These are phyloP conservation scores for Morbakka virulenta DNA, from an alignment of 30 jellyfish, hydroid and myxozoan genomes.

Conservation along the genomic window DNA sequence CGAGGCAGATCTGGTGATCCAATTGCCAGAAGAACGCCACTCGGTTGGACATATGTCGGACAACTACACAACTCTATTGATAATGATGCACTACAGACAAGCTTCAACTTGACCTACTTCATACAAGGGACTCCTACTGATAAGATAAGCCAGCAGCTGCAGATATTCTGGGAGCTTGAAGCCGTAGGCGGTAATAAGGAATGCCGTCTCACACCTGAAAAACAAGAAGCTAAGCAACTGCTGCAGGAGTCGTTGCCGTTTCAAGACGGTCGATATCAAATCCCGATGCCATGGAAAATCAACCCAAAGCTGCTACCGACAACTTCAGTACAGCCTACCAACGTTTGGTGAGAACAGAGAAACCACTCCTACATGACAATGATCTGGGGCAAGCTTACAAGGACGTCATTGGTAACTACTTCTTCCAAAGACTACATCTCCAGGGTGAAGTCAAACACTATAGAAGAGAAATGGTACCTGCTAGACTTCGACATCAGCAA, in stretches of 20 bases:
- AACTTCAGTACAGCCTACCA: background rate
- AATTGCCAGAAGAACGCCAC: slow-evolving; percentile 33
- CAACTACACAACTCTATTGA: too few species aligned
- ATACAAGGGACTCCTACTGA: too few species aligned
- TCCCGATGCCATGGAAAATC: slow-evolving; percentile 25
- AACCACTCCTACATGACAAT: background rate
- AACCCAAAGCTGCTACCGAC: background rate
- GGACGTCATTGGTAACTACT: background rate
- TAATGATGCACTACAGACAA: too few species aligned
- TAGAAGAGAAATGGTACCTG: background rate
- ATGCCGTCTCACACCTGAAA: too few species aligned
- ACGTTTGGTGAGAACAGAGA: background rate
- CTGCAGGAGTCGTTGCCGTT: too few species aligned
- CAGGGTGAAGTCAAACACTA: background rate
- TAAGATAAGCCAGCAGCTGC: too few species aligned
- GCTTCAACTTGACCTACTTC: too few species aligned
- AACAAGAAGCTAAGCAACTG: too few species aligned
- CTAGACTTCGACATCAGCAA: slow-evolving; percentile 21
- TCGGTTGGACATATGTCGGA: slow-evolving; percentile 27
- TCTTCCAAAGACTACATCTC: background rate
- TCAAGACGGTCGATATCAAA: slow-evolving; percentile 3
- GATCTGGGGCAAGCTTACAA: background rate
- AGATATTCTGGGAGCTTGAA: too few species aligned
- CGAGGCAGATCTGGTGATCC: slow-evolving; percentile 28
- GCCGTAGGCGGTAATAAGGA: too few species aligned